Percentiles rank a stretch among this genome's conserved stretches.
Conservation (phyloP, 2,797 vertebrate species). For the Rousettus madagascariensis region DNA sequence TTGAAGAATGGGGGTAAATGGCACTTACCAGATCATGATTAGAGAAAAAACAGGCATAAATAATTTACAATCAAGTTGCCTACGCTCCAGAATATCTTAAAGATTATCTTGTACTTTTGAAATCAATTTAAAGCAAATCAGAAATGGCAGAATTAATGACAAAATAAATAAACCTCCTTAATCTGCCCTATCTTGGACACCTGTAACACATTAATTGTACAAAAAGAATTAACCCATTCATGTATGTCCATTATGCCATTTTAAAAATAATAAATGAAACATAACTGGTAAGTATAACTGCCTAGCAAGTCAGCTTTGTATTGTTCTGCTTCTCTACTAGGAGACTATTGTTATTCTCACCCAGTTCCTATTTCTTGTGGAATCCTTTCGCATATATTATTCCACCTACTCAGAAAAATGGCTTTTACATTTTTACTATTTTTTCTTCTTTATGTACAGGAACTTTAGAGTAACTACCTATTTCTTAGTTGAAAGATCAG, state of each 20-base stretch:
- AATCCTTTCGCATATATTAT: not conserved
- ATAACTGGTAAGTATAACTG: not conserved
- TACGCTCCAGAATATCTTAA: constrained; percentile 42
- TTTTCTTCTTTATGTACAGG: not conserved
- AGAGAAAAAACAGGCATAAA: constrained; percentile 55
- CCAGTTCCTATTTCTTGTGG: not conserved
- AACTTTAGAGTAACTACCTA: not conserved
- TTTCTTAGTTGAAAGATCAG: constrained; percentile 32
- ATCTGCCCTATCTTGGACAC: constrained; percentile 64
- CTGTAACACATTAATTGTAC: constrained; percentile 64
- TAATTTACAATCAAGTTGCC: constrained; percentile 67
- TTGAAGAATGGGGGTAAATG: constrained; percentile 69
- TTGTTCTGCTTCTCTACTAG: not conserved
- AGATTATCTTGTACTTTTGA: constrained; percentile 43
- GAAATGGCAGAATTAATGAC: constrained; percentile 54
- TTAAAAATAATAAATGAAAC: constrained; percentile 32
- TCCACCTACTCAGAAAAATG: not conserved
- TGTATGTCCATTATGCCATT: not conserved
- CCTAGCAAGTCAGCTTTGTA: not conserved
- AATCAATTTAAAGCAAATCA: constrained; percentile 73
- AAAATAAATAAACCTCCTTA: constrained; percentile 69
- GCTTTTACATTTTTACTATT: not conserved
- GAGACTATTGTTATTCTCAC: not conserved
- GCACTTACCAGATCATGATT: constrained; percentile 52
- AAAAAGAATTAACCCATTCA: constrained; percentile 44